phyloP scores from a whole-genome alignment of 2,797 vertebrate genomes.

The Xyrichtys novacula region DNA sequence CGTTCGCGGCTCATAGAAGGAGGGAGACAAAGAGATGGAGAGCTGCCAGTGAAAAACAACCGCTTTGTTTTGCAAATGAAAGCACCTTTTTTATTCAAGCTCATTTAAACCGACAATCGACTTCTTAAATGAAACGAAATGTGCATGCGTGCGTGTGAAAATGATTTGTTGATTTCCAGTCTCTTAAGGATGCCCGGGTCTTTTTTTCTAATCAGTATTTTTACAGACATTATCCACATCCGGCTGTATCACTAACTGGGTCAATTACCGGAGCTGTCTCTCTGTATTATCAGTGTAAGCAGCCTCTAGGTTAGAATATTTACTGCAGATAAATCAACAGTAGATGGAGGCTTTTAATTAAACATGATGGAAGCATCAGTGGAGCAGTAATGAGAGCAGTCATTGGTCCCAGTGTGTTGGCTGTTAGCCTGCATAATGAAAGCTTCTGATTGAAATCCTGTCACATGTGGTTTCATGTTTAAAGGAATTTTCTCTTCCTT shows the following conservation, averaged over 20 bases:
- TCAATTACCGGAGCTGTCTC: conserved; percentile 35
- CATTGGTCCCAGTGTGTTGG: conserved; percentile 28
- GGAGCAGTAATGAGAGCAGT: conserved; percentile 46
- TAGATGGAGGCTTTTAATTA: conserved; percentile 47
- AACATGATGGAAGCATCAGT: conserved; percentile 37
- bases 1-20: conserved; percentile 13
- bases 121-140: conserved; percentile 1
- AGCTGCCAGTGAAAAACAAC: conserved; percentile 31
- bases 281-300: conserved; percentile 16
- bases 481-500: conserved; percentile 12
- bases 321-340: conserved; percentile 34
- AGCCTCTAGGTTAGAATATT: conserved; percentile 41
- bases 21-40: conserved; percentile 34
- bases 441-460: conserved; percentile 26
- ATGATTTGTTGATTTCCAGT: conserved; percentile 3
- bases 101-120: conserved; percentile 15
- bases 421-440: conserved; percentile 23
- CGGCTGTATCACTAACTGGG: conserved; percentile 10
- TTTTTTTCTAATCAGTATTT: conserved; percentile 14
- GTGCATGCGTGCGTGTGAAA: not conserved
- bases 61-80: conserved; percentile 25
- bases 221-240: conserved; percentile 19
- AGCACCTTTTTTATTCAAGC: conserved; percentile 18
- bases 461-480: conserved; percentile 39
- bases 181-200: not conserved